These are phyloP conservation scores for Cheilosia variabilis DNA, from an alignment of 2,888 invertebrate species.

Conservation along the genomic window DNA sequence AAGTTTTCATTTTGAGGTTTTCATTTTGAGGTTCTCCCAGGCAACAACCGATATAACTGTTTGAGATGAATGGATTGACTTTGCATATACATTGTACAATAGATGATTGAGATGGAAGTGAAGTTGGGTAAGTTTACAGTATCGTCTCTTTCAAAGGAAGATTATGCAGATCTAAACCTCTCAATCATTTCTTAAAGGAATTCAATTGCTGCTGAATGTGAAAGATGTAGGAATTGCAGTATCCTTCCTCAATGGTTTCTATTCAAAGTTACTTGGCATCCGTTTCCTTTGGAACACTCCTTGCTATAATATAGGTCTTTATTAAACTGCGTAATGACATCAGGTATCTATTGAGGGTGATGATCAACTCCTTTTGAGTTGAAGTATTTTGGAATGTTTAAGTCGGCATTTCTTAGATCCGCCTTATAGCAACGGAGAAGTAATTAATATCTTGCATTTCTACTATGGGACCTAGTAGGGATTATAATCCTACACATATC, in stretches of 20 bases:
- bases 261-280: neutral
- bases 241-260: conserved; percentile 7
- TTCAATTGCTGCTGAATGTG: neutral
- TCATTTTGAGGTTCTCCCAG: no score
- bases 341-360: no score
- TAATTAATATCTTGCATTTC: no score
- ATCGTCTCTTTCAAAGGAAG: conserved; percentile 10
- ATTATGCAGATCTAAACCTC: conserved; percentile 32
- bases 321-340: no score
- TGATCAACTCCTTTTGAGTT: no score
- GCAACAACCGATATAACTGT: conserved; percentile 1
- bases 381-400: no score
- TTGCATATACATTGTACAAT: neutral
- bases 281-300: no score
- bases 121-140: neutral
- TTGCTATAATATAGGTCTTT: no score
- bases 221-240: conserved; percentile 1
- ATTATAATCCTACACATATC: no score
- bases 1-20: conserved; percentile 34
- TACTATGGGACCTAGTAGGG: no score
- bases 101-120: conserved; percentile 17
- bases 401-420: no score
- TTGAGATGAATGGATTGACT: neutral
- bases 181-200: conserved; percentile 19
- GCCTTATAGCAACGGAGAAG: no score